Percentiles rank a stretch among this genome's conserved stretches.
These are phyloP conservation scores for Smittia sp. DNA, from an alignment of 2,888 invertebrate genomes.

Conservation along the genomic window DNA sequence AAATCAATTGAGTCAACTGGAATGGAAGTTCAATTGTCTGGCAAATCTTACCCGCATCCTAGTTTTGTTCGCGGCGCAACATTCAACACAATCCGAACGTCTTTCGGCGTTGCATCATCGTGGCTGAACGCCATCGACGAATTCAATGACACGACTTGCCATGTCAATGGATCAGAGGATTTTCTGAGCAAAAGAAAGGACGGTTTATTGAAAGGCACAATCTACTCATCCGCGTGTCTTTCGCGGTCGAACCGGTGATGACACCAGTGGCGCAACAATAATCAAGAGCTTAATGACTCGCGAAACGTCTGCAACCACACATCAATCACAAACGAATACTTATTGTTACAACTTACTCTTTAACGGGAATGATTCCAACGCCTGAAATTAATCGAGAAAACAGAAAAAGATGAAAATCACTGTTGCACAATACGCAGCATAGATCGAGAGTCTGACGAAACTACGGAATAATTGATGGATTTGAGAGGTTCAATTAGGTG, in stretches of 20 bases:
- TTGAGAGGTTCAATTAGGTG: background rate
- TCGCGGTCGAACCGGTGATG: background rate
- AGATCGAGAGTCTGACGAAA: background rate
- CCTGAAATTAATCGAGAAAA: constrained; percentile 62
- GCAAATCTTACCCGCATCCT: constrained; percentile 69
- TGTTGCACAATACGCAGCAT: background rate
- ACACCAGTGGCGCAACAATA: constrained; percentile 1
- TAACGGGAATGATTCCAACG: constrained; percentile 90
- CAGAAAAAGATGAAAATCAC: background rate
- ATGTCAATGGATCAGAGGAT: constrained; percentile 72
- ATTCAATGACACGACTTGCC: constrained; percentile 69
- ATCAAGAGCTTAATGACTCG: background rate
- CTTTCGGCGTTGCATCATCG: constrained; percentile 57
- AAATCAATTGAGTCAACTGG: background rate
- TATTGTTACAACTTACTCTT: constrained; percentile 73
- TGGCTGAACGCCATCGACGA: constrained; percentile 43
- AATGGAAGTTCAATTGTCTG: constrained; percentile 20
- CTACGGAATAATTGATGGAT: background rate
- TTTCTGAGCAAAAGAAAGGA: constrained; percentile 55
- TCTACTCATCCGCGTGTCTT: background rate
- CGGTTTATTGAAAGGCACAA: background rate
- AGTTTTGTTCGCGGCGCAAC: constrained; percentile 79
- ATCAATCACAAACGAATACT: background rate
- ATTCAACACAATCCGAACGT: constrained; percentile 72
- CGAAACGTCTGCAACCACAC: constrained; percentile 8